Evolutionary conservation across 1,140 invertebrate genomes (phyloP).

Genomic region (Spodoptera litura): DNA sequence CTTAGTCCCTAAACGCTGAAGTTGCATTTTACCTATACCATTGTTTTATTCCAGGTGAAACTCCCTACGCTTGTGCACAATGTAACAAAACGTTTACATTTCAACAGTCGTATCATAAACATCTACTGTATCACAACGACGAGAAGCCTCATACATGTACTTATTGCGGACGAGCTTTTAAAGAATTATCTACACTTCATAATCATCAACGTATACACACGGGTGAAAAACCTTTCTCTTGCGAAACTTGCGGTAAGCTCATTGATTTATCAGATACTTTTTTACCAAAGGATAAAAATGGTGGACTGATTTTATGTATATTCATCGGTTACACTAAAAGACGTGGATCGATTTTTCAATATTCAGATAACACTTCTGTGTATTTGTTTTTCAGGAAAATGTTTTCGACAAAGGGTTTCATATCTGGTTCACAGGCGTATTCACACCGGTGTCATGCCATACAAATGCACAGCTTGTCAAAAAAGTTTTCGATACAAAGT

Average conservation of each 20-base stretch:
- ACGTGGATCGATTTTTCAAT: no score
- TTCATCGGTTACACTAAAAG: no score
- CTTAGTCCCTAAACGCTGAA: neutral
- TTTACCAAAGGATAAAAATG: neutral
- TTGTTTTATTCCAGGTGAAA: constrained; percentile 89
- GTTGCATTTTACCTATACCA: constrained; percentile 15
- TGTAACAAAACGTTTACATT: constrained; percentile 96
- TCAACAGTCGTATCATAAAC: constrained; percentile 96
- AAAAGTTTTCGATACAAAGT: constrained; percentile 95
- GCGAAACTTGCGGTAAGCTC: constrained; percentile 93
- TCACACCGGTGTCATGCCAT: constrained; percentile 94
- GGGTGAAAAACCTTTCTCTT: constrained; percentile 96
- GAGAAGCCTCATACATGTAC: constrained; percentile 93
- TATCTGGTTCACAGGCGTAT: constrained; percentile 94
- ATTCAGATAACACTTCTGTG: no score
- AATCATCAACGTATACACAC: constrained; percentile 96
- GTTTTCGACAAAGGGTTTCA: constrained; percentile 94
- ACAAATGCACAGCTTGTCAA: constrained; percentile 92
- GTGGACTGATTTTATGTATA: no score
- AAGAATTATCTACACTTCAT: constrained; percentile 95
- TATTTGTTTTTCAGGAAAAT: constrained; percentile 89
- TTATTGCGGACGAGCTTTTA: constrained; percentile 94
- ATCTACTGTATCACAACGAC: constrained; percentile 94
- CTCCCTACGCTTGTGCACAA: constrained; percentile 93
- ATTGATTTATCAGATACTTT: no score